Percentiles rank a stretch among this genome's conserved stretches.
phyloP scores from a whole-genome alignment of 2,888 invertebrate species.

The Trilocha varians region DNA sequence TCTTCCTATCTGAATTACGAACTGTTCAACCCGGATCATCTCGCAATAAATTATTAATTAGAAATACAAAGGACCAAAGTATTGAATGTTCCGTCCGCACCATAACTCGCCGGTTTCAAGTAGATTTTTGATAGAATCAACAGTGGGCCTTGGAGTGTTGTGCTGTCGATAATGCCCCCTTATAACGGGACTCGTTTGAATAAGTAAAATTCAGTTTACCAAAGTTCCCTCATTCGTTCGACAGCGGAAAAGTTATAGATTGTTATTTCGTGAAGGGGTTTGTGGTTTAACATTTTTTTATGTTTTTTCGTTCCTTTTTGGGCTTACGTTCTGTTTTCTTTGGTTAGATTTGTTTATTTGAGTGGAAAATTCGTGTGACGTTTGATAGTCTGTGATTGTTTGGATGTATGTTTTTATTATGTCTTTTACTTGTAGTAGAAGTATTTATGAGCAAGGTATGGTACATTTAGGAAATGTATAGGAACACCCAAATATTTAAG shows the following conservation, averaged over 20 bases:
- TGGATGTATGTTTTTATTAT: no score
- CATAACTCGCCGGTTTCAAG: conserved; percentile 29
- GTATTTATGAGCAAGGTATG: no score
- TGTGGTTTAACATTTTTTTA: not conserved
- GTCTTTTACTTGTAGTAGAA: no score
- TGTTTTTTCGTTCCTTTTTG: no score
- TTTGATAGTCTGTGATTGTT: no score
- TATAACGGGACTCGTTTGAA: conserved; percentile 47
- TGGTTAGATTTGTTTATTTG: no score
- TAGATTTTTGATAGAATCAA: conserved; percentile 69
- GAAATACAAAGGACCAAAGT: not conserved
- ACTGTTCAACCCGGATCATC: no score
- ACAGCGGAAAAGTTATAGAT: conserved; percentile 58
- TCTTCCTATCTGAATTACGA: no score
- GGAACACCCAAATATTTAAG: no score
- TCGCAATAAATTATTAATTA: not conserved
- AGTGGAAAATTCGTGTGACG: no score
- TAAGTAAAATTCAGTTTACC: conserved; percentile 63
- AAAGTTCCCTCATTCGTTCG: conserved; percentile 44
- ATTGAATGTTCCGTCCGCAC: conserved; percentile 18
- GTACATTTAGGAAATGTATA: no score
- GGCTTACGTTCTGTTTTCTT: no score
- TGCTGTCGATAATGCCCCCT: conserved; percentile 60
- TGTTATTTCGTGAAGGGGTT: conserved; percentile 50
- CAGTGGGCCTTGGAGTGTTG: conserved; percentile 54